Base-by-base conservation (phyloP, 2,888 invertebrate genomes). In the Eledone cirrhosa region DNA sequence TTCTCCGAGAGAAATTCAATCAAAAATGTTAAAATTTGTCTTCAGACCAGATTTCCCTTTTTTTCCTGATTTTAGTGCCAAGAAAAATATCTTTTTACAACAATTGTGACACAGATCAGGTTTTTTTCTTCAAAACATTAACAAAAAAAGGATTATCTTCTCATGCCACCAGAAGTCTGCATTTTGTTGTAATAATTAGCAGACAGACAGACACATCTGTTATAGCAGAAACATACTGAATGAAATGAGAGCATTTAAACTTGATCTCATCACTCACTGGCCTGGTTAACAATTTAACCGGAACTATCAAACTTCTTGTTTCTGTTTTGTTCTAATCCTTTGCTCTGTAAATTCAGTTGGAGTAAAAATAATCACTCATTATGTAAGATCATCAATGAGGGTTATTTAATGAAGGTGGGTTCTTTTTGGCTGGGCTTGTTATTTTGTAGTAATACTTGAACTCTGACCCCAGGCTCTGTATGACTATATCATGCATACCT, bases 401-500 rank as follows among this genome's bases (percentile, higher is more conserved):
- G 76, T 76, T 76, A 76, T 76, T 48, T 76, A 76, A 76, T 5
- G 83, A 80, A 22, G 84, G 84, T 19, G 80, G 53, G 77, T 80
- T 84, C 81, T 84, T 86, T 82, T 84, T 86, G 22, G 83, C 83
- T 27, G 87, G 87, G 72, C 86, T 86, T 22, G 87, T 87, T 79
- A 84, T 78, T 84, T 86, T 87, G 87, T 87, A 87, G 86, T 85
- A 85, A 48, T 84, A 84, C 82, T 86, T 87, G 86, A 87, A 88
- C 80, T 87, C 87, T 22, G 83, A 83, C 27, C 86, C 87, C 69
- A 86, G 83, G 65, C 84, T 82, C 69, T 84, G 82, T 14, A 78
- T 80, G 76, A 82, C 83, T 27, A 83, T 78, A 75, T 81, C 82
- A 72, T 82, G 83, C 80, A 81, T 80, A 47, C 78, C 80, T 81